A percentile compares a stretch with the other conserved stretches of the same genome.
These are phyloP conservation scores for Coenobita brevimanus DNA, from an alignment of 1,140 invertebrate genomes.

Conservation along the genomic window DNA sequence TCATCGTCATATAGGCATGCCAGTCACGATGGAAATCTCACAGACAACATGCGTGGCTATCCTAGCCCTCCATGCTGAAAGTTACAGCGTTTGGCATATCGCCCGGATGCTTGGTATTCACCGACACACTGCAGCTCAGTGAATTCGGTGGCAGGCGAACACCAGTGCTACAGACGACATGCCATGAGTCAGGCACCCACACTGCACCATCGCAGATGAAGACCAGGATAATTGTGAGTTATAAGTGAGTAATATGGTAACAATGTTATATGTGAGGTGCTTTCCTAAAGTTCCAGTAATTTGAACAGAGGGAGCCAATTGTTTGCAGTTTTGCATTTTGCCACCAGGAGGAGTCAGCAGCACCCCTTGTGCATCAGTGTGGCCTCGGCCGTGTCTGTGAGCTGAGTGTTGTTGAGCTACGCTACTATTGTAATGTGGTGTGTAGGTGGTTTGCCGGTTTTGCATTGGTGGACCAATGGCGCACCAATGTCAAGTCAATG, in stretches of 20 bases:
- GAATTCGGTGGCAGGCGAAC: neutral
- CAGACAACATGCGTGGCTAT: constrained; percentile 23
- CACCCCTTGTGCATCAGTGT: no score
- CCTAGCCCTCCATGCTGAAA: neutral
- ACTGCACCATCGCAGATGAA: neutral
- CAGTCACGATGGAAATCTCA: neutral
- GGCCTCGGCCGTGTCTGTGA: no score
- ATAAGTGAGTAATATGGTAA: neutral
- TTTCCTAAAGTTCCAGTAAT: no score
- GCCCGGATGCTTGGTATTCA: constrained; percentile 7
- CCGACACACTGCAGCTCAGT: constrained; percentile 15
- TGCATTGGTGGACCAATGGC: no score
- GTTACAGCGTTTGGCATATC: neutral
- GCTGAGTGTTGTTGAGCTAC: no score
- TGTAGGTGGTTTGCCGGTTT: no score
- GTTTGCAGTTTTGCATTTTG: no score
- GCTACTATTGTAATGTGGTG: no score
- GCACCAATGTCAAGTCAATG: no score
- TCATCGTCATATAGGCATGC: neutral
- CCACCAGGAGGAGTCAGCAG: no score
- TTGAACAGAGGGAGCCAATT: no score
- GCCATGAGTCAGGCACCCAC: constrained; percentile 1
- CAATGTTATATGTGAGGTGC: neutral
- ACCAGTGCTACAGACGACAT: constrained; percentile 14
- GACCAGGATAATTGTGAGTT: constrained; percentile 26